phyloP scores from a whole-genome alignment of 2,888 invertebrate species.

The Tyria jacobaeae region DNA sequence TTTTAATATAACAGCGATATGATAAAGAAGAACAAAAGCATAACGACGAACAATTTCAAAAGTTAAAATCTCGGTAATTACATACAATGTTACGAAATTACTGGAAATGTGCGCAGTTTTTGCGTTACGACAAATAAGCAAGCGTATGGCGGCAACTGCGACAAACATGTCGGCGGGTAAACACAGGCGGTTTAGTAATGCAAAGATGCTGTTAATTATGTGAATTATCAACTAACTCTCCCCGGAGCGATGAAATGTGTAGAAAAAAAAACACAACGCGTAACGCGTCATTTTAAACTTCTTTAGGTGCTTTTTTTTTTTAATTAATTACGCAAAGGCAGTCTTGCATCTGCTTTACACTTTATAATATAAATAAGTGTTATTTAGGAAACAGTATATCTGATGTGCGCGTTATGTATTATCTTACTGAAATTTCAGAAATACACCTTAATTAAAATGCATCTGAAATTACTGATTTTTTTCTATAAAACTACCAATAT shows the following conservation, averaged over 20 bases:
- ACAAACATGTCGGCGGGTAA: slow-evolving; percentile 64
- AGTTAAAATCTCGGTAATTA: slow-evolving; percentile 65
- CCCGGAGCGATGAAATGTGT: slow-evolving; percentile 73
- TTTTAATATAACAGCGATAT: slow-evolving; percentile 17
- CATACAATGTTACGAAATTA: slow-evolving; percentile 66
- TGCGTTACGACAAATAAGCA: slow-evolving; percentile 49
- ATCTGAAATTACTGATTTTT: too few relatives aligned
- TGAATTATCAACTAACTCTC: slow-evolving; percentile 74
- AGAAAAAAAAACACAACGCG: slow-evolving; percentile 75
- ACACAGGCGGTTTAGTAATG: slow-evolving; percentile 59
- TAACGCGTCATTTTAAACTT: slow-evolving; percentile 57
- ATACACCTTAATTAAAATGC: too few relatives aligned
- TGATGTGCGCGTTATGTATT: not conserved
- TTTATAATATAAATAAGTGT: not conserved
- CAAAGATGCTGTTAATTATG: slow-evolving; percentile 74
- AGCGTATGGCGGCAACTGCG: slow-evolving; percentile 48
- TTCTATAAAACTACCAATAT: too few relatives aligned
- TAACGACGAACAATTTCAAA: slow-evolving; percentile 41
- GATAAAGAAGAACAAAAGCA: slow-evolving; percentile 34
- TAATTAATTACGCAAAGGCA: slow-evolving; percentile 25
- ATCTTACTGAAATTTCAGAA: too few relatives aligned
- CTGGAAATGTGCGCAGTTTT: slow-evolving; percentile 69
- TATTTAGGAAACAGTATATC: not conserved
- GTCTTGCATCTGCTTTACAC: not conserved
- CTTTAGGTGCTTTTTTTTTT: slow-evolving; percentile 43